Percentiles rank a stretch among this genome's conserved stretches.
Evolutionary conservation across 1,140 invertebrate genomes (phyloP).

Genomic region (Plectus sambesii): DNA sequence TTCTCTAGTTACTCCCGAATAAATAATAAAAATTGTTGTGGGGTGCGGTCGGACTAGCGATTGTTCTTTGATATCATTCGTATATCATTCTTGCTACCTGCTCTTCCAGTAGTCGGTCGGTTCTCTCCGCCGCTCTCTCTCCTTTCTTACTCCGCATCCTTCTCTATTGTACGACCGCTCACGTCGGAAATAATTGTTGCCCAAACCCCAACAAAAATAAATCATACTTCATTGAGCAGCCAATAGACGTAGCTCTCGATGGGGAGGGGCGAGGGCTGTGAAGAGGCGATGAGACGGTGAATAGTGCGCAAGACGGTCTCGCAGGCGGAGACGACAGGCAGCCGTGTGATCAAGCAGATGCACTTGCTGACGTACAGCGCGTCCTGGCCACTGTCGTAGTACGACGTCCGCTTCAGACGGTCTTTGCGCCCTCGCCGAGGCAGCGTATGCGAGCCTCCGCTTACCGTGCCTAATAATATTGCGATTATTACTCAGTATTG

Average conservation of each 20-base stretch:
- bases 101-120: too few relatives aligned
- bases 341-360: slow-evolving; percentile 76
- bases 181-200: slow-evolving; percentile 39
- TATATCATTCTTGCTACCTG: too few relatives aligned
- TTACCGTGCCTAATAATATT: too few relatives aligned
- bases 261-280: slow-evolving; percentile 46
- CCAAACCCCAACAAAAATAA: slow-evolving; percentile 71
- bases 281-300: slow-evolving; percentile 33
- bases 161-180: too few relatives aligned
- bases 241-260: slow-evolving; percentile 89
- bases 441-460: too few relatives aligned
- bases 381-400: slow-evolving; percentile 84
- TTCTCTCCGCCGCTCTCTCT: too few relatives aligned
- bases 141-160: too few relatives aligned
- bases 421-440: slow-evolving; percentile 51
- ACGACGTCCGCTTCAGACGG: slow-evolving; percentile 57
- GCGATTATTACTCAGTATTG: too few relatives aligned
- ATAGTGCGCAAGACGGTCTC: slow-evolving; percentile 60
- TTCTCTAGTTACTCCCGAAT: background rate
- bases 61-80: too few relatives aligned
- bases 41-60: too few relatives aligned
- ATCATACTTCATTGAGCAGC: slow-evolving; percentile 78
- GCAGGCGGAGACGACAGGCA: slow-evolving; percentile 70
- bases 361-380: slow-evolving; percentile 86
- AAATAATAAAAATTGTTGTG: too few relatives aligned